Evolutionary conservation across 2,888 invertebrate genomes (phyloP), one percentile per base, ranked within the genome.

Genomic region (Temnothorax rugatulus): DNA sequence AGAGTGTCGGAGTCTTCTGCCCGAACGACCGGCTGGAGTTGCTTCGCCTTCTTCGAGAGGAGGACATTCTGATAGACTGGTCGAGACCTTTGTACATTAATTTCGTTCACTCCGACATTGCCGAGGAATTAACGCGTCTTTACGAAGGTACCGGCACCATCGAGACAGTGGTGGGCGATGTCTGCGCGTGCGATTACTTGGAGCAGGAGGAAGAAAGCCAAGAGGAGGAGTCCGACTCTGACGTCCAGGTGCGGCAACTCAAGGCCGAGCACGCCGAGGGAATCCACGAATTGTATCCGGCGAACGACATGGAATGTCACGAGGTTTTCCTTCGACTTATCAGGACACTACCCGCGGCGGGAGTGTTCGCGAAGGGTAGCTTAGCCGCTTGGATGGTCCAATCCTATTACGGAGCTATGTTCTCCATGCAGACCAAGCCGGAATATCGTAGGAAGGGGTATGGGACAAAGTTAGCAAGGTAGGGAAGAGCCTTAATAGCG

Each of bases 341-440:
- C 86, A 96, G 96, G 83, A 96, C 96, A 92, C 95, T 98, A 89
- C 98, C 98, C 13, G 98, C 98, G 25, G 97, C 97, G 94, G 98
- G 98, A 54, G 97, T 98, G 87, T 98, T 98, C 95, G 97, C 95
- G 18, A 96, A 92, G 90, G 97, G 97, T 73, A 96, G 97, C 91
- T 95, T 98, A 88, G 98, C 98, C 52, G 98, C 98, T 41, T 98
- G 98, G 98, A 98, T 98, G 98, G 97, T 98, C 69, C 98, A 98
- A 95, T 98, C 98, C 29, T 98, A 98, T 95, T 98, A 98, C 95
- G 98, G 98, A 38, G 98, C 98, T 86, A 98, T 98, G 98, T 98
- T 98, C 95, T 98, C 98, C 74, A 98, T 98, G 98, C 98, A 98
- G 95, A 98, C 98, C 83, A 96, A 97, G 92, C 97, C 97, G 73